Conservation (phyloP, 2,888 invertebrate genomes). For the Diabrotica balteata region DNA sequence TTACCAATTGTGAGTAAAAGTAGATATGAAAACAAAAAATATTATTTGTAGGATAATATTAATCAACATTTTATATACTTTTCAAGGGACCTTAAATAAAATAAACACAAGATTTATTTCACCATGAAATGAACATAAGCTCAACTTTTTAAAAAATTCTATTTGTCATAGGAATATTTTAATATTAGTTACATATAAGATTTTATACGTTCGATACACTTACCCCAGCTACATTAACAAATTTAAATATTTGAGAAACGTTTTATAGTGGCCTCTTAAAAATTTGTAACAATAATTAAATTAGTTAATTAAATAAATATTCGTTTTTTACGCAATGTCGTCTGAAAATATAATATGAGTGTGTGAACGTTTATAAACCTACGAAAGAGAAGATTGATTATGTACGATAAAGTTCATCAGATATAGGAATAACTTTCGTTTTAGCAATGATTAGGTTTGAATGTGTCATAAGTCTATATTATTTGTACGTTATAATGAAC, state of each 20-base stretch:
- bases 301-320: neutral
- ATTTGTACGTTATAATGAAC: no score
- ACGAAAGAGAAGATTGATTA: no score
- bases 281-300: conserved; percentile 3
- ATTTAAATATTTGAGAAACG: neutral
- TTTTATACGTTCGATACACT: conserved; percentile 19
- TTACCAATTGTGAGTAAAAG: no score
- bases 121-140: conserved; percentile 35
- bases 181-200: conserved; percentile 20
- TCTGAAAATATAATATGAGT: no score
- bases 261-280: conserved; percentile 18
- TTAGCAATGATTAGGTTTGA: no score
- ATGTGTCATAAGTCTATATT: no score
- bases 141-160: conserved; percentile 34
- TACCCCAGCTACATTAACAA: conserved; percentile 5
- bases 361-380: no score
- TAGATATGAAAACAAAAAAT: no score
- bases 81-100: conserved; percentile 13
- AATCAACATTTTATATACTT: neutral
- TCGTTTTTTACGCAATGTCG: no score
- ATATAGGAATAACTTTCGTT: no score
- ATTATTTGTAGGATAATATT: no score
- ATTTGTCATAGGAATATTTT: conserved; percentile 22
- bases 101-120: conserved; percentile 21
- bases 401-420: no score